Evolutionary conservation across 2,797 vertebrate genomes (phyloP), one percentile per base, ranked within the genome.

Genomic region (Numenius phaeopus): DNA sequence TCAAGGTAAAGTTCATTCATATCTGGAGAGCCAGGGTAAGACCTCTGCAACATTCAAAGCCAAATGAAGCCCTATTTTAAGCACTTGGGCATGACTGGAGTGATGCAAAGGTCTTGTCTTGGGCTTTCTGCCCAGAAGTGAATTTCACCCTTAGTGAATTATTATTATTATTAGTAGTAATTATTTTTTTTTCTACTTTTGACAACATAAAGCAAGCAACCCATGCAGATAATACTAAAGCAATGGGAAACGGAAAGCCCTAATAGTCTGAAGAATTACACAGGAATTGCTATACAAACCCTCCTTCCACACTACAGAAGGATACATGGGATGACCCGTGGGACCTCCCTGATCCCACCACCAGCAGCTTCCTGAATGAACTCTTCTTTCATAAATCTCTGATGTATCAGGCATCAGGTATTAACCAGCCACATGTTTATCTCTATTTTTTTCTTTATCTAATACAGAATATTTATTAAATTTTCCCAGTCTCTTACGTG

Each of bases 401-500:
- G 49, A 22, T 20, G 10, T 29, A 37, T 54, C 64, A 66, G 54
- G 10, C 32, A 91, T 23, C 11, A 58, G 8, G 2, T 42, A 37
- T 62, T 67, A 69, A n/a, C 29, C 26, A 30, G 29, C 10, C 27
- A 71, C 12, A 17, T 6, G 3, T 24, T 86, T 58, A 70, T 47
- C 11, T 59, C 55, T 47, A 9, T 9, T 14, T 91, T 89, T 40
- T 6, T 27, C 24, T 77, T 75, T 66, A 40, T 69, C n/a, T 83
- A 81, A 30, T 17, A 2, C 3, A 3, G 0, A 29, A 11, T 39
- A 61, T 65, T 76, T 69, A 72, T 84, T 70, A 83, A 24, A 40
- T 27, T 79, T 72, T 67, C 47, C 14, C 32, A 50, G 15, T 46
- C 11, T 64, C 24, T 87, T 46, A 8, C 0, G 0, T 70, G 27